phyloP scores from a whole-genome alignment of 2,797 vertebrate genomes.

The Muscicapa striata region DNA sequence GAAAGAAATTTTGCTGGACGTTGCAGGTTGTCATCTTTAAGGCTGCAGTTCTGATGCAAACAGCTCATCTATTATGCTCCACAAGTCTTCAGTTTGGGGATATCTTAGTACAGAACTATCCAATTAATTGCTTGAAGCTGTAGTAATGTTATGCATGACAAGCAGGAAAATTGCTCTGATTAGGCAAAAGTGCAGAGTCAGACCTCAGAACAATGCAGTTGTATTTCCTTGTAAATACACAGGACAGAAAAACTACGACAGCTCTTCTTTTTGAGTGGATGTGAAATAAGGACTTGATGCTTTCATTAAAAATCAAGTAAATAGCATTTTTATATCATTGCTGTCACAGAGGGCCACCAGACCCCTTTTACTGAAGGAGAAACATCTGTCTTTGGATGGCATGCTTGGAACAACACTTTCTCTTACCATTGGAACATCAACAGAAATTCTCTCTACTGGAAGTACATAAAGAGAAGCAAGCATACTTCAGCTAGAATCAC shows the following conservation, averaged over 20 bases:
- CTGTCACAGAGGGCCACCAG: constrained; percentile 31
- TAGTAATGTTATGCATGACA: constrained; percentile 75
- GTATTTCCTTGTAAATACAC: constrained; percentile 32
- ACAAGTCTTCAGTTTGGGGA: constrained; percentile 58
- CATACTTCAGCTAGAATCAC: not conserved
- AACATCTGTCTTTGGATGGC: not conserved
- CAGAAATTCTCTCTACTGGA: not conserved
- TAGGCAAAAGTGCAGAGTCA: constrained; percentile 71
- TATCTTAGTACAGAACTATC: constrained; percentile 71
- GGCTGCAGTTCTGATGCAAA: constrained; percentile 55
- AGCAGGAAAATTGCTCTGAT: constrained; percentile 73
- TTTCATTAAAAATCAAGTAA: constrained; percentile 68
- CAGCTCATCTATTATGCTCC: constrained; percentile 66
- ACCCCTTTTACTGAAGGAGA: not conserved
- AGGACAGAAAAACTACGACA: constrained; percentile 34
- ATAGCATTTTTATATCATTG: constrained; percentile 37
- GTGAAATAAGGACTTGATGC: constrained; percentile 33
- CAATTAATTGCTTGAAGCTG: constrained; percentile 74
- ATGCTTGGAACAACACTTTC: not conserved
- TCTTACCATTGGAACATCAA: not conserved
- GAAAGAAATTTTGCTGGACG: constrained; percentile 68
- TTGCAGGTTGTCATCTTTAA: constrained; percentile 71
- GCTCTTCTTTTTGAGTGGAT: constrained; percentile 41
- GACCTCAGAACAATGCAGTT: constrained; percentile 52
- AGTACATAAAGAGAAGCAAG: not conserved